These are phyloP conservation scores for Hemibagrus wyckioides DNA, from an alignment of 2,113 vertebrate genomes.

Conservation along the genomic window DNA sequence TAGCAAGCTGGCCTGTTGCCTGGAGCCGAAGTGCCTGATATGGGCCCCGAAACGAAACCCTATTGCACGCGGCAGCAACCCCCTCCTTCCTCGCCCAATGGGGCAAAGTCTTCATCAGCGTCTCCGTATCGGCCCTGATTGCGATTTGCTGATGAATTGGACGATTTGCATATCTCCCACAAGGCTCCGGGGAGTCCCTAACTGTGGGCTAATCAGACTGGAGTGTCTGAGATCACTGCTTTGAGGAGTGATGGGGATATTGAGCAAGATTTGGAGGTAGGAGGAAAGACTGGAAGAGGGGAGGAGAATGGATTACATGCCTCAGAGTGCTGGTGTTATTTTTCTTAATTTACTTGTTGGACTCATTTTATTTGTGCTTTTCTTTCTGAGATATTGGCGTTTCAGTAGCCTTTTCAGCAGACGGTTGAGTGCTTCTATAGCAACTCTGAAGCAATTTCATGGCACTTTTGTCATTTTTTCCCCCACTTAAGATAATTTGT, in stretches of 20 bases:
- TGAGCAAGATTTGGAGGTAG: conserved; percentile 24
- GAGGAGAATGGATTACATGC: conserved; percentile 2
- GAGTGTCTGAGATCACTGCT: conserved; percentile 36
- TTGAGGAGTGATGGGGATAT: not conserved
- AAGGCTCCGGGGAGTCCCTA: conserved; percentile 4
- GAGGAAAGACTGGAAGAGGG: not conserved
- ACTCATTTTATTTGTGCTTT: not conserved
- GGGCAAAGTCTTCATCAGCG: conserved; percentile 30
- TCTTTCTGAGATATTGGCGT: not conserved
- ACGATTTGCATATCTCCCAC: conserved; percentile 41
- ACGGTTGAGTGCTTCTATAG: not conserved
- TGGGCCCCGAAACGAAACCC: conserved; percentile 8
- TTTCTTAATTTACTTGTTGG: conserved; percentile 1
- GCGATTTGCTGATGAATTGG: conserved; percentile 48
- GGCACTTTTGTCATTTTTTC: not conserved
- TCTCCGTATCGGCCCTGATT: conserved; percentile 53
- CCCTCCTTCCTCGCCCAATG: conserved; percentile 20
- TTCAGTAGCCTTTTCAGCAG: not conserved
- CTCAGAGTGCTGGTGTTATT: not conserved
- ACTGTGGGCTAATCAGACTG: conserved; percentile 46
- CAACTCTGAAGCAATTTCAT: conserved; percentile 12
- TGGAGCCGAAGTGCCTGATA: conserved; percentile 46
- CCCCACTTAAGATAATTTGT: not conserved
- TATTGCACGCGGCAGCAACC: conserved; percentile 39
- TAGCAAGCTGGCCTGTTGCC: conserved; percentile 55